Base-by-base conservation (phyloP, 1,140 invertebrate genomes). In the Scaptomyza pallida region DNA sequence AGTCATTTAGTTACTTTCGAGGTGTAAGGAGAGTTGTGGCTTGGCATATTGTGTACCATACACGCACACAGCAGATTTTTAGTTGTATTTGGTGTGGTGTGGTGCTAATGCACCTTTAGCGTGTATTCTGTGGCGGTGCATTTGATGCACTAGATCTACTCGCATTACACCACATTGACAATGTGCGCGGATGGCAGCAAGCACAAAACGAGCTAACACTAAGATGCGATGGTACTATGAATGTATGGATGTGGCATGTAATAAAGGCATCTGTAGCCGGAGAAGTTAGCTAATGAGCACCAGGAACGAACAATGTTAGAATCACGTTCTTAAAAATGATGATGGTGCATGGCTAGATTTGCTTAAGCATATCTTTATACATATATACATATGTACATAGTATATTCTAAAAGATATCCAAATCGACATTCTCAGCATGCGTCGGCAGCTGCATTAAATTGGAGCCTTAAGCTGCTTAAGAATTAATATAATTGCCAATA, bases 31-130 rank as follows among this genome's bases (percentile, higher is more conserved):
- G n/a, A 12, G 48, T 41, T 21, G 21, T 21, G 21, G 16, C 26
- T 13, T 48, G 33, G 21, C 40, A 44, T 41, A 30, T 26, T 61
- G 57, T 45, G 45, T 51, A 40, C 12, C 43, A 21, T 10, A 44
- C 40, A 35, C 9, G 12, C 30, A 33, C 9, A 30, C 26, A 30
- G 9, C 50, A 26, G 40, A 40, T 41, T 40, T 15, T 5, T 26
- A 21, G 23, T 6, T 19, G 55, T 9, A 16, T 16, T 44, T 37
- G 51, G n/a, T 21, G 15, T 16, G n/a, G 15, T 16, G n/a, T 21
- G 19, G 12, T 71, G 71, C 79, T 82, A 82, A 82, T 82, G 79
- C 79, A 62, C 45, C 75, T 57, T 78, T 82, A 70, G 79, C 79
- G 79, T 82, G 78, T 26, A 5, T 26, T 26, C 23, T 5, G 21